Conservation (phyloP, 1,140 invertebrate genomes). For the Agraylea sexmaculata region DNA sequence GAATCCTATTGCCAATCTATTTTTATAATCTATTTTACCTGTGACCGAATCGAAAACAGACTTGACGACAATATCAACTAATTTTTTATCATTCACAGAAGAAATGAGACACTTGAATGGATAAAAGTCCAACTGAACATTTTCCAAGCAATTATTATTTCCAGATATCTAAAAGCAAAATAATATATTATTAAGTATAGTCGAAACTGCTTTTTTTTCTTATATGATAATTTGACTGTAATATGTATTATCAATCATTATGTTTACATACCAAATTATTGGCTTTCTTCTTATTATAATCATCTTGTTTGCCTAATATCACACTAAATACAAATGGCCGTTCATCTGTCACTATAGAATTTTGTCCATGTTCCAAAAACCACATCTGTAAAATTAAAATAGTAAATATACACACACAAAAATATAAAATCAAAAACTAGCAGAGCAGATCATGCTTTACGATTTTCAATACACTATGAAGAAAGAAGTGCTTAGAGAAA, state of each 20-base stretch:
- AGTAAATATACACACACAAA: no score
- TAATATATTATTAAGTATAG: conserved; percentile 1
- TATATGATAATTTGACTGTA: no score
- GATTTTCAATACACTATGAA: no score
- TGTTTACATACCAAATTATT: conserved; percentile 15
- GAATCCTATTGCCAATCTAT: no score
- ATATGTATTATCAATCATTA: background rate
- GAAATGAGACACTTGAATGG: conserved; percentile 18
- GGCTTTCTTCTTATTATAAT: conserved; percentile 14
- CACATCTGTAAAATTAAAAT: conserved; percentile 14
- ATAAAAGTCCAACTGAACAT: conserved; percentile 5
- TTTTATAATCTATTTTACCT: no score
- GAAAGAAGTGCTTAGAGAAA: no score
- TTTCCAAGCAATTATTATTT: conserved; percentile 10
- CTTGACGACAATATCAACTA: no score
- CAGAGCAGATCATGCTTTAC: no score
- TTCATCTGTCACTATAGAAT: conserved; percentile 16
- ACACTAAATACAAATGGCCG: conserved; percentile 10
- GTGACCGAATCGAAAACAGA: no score
- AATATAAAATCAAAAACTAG: no score
- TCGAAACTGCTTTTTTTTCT: no score
- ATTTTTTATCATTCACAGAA: no score
- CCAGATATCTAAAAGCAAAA: conserved; percentile 12
- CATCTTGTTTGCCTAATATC: conserved; percentile 15
- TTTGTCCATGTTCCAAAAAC: conserved; percentile 8